phyloP scores from a whole-genome alignment of 2,797 vertebrate genomes.

The Tamandua tetradactyla region DNA sequence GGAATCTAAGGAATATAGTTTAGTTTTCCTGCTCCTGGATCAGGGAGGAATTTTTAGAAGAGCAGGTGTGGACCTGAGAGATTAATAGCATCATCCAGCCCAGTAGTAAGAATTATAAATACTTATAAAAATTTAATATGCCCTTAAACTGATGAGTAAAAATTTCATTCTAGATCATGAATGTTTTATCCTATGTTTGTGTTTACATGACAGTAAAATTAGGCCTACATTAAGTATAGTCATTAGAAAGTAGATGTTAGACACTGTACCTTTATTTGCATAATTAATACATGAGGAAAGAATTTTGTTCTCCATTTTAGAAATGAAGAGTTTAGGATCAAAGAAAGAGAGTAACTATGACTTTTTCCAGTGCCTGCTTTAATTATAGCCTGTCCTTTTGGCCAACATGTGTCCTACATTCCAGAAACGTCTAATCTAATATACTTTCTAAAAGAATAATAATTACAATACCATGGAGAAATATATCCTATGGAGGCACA shows the following conservation, averaged over 20 bases:
- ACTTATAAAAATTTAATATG: background rate
- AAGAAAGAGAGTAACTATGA: too few species aligned
- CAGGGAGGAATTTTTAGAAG: background rate
- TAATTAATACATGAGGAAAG: background rate
- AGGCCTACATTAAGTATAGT: background rate
- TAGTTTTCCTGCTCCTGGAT: background rate
- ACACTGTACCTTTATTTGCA: background rate
- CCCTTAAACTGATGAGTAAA: background rate
- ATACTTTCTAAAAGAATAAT: too few species aligned
- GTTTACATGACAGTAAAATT: background rate
- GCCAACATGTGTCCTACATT: too few species aligned
- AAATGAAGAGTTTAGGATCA: too few species aligned
- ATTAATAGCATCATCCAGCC: background rate
- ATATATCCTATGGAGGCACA: too few species aligned
- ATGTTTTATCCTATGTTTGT: background rate
- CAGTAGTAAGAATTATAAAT: background rate
- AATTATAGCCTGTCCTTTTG: too few species aligned
- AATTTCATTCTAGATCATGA: background rate
- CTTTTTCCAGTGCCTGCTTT: too few species aligned
- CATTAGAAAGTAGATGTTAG: background rate
- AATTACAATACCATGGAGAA: too few species aligned
- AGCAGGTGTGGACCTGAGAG: background rate
- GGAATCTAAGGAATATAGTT: background rate
- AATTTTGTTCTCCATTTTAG: background rate
- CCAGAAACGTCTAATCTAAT: too few species aligned